Evolutionary conservation across 2,797 vertebrate species (phyloP), one percentile per base, ranked within the genome.

Genomic region (Micropoecilia bifurca): DNA sequence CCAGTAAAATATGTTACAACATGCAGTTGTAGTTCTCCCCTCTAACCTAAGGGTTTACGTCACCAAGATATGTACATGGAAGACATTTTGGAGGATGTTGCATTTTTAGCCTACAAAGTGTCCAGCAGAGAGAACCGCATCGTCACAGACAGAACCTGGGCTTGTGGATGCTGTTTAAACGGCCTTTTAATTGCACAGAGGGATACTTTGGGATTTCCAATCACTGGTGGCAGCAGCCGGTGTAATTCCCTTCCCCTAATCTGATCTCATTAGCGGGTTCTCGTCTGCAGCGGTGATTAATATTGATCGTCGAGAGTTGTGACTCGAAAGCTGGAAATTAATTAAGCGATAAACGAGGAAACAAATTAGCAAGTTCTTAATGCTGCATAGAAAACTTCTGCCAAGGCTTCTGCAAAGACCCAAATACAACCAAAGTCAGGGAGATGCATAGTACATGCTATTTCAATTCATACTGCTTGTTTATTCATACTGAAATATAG

Each of bases 141-240:
- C 39, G 25, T 45, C 68, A 71, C 39, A 43, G 41, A 45, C 41
- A 7, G 68, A 71, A 45, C 43, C 68, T 43, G 68, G 25, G 39
- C 6, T 0, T 13, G 43, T 69, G 41, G 86, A 84, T 61, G 80
- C 71, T 18, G 71, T 85, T 90, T 90, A 85, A 91, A 93, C 87
- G 87, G 84, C 82, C 89, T 93, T 93, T 95, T 92, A 94, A 93
- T 93, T 86, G 86, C 87, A 88, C 84, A 68, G 79, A 86, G 86
- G 75, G 85, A 48, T 83, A 87, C 88, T 92, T 83, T 85, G 90
- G 89, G 91, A 90, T 89, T 91, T 87, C 89, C 87, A 92, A 91
- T 93, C 87, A 92, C 69, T 89, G 5, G 82, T 86, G 89, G 89
- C 84, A 82, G 89, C 90, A 43, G 85, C 33, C 83, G 80, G 80